These are phyloP conservation scores for Halcyon chelicuti DNA, from an alignment of 2,797 vertebrate species.

Conservation along the genomic window DNA sequence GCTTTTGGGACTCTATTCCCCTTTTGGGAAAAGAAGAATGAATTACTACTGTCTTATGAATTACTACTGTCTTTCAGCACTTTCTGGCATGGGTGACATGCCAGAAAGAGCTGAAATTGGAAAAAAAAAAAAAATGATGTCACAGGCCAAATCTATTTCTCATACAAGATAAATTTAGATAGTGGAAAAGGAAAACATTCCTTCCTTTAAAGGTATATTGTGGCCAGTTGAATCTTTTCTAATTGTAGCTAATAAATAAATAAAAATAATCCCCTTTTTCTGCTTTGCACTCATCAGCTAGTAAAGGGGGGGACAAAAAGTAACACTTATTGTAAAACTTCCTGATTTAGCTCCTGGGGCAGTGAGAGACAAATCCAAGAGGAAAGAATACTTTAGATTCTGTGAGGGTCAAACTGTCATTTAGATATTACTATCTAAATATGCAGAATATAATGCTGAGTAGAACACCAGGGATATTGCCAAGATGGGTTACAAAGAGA, in stretches of 20 bases:
- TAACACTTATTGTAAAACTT: neutral
- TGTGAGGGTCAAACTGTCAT: neutral
- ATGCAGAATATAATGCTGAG: neutral
- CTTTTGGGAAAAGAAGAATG: neutral
- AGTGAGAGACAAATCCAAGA: neutral
- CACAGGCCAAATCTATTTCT: neutral
- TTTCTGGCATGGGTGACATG: neutral
- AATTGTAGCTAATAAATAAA: neutral
- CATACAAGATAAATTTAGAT: neutral
- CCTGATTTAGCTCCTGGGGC: neutral
- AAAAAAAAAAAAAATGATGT: neutral
- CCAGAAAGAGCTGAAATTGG: neutral
- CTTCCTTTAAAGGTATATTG: neutral
- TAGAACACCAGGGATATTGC: neutral
- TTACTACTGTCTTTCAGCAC: neutral
- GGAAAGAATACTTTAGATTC: neutral
- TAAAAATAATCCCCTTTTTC: neutral
- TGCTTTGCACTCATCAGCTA: neutral
- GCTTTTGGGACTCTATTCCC: neutral
- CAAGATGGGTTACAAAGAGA: neutral
- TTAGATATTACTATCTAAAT: neutral
- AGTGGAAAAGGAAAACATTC: accelerated
- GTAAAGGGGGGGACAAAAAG: neutral
- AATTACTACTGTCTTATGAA: neutral
- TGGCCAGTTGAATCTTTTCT: neutral